These are phyloP conservation scores for Syncerus caffer DNA, from an alignment of 2,797 vertebrate species.

Conservation along the genomic window DNA sequence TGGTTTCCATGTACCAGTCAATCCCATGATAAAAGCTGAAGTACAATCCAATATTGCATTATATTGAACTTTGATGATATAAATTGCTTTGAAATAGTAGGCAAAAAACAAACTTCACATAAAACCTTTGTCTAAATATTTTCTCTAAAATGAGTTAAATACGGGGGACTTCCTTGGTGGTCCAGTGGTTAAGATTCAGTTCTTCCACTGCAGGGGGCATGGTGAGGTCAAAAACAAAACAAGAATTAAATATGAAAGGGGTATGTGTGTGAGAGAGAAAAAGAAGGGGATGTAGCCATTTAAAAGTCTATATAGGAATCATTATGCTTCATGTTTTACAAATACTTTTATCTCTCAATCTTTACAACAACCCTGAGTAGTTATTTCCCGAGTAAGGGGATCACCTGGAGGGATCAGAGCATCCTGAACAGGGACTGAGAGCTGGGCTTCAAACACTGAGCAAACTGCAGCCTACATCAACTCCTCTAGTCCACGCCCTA, in stretches of 20 bases:
- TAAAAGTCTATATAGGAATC: background rate
- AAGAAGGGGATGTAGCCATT: background rate
- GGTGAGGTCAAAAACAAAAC: background rate
- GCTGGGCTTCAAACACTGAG: background rate
- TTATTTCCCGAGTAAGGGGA: background rate
- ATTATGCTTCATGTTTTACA: background rate
- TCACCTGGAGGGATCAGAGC: background rate
- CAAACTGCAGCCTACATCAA: background rate
- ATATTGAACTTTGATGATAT: background rate
- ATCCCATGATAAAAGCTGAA: slow-evolving; percentile 8
- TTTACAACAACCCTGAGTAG: background rate
- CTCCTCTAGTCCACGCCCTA: background rate
- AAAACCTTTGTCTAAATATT: slow-evolving; percentile 7
- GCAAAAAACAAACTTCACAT: background rate
- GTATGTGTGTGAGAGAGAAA: background rate
- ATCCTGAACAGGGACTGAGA: background rate
- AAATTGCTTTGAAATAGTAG: background rate
- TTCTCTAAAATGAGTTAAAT: slow-evolving; percentile 25
- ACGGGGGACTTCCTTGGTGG: background rate
- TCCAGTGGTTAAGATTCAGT: background rate
- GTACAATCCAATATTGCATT: background rate
- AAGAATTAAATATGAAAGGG: background rate
- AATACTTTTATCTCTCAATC: background rate
- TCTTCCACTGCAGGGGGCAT: background rate
- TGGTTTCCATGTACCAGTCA: background rate